Base-by-base conservation (phyloP, 2,797 vertebrate genomes). In the Poeciliopsis turneri region DNA sequence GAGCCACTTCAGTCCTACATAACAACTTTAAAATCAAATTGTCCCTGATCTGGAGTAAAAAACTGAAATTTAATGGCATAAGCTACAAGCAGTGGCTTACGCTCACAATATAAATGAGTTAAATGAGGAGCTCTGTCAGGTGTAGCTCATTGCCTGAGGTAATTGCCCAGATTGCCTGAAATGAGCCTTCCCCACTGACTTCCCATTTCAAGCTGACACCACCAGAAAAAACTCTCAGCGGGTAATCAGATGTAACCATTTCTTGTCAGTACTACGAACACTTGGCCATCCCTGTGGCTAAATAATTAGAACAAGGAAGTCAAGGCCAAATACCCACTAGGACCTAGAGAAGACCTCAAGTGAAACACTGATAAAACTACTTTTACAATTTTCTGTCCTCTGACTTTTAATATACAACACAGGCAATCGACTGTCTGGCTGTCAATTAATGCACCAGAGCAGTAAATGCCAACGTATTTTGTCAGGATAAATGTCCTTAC, bases 141-240 rank as follows among this genome's bases (percentile, higher is more conserved):
- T 82, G 80, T 78, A 88, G 84, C 88, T 91, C 81, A 92, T 89
- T 61, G 45, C 74, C 84, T 87, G 71, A 82, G 84, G 84, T 92
- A 94, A 93, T 93, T 92, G 87, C 87, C 79, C 88, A 92, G 83
- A 91, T 89, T 91, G 88, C 90, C 85, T 86, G 82, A 94, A 92
- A 91, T 91, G 83, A 89, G 66, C 85, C 80, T 84, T 81, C 91
- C 85, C 89, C 82, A 82, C 87, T 41, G 80, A 80, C 82, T 89
- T 86, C 80, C 78, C 49, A 90, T 86, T 90, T 87, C 4, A 59
- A 86, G 83, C 79, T 85, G 85, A 90, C 86, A 82, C 82, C 84
- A 85, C 72, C 73, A 88, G 85, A 80, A 87, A 81, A 90, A 88
- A 82, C 68, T 84, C 79, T 88, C 81, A 81, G 89, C 80, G 86